A percentile compares a stretch with the other conserved stretches of the same genome.
Evolutionary conservation across 2,797 vertebrate species (phyloP).

Genomic region (Chaenodraco wilsoni): DNA sequence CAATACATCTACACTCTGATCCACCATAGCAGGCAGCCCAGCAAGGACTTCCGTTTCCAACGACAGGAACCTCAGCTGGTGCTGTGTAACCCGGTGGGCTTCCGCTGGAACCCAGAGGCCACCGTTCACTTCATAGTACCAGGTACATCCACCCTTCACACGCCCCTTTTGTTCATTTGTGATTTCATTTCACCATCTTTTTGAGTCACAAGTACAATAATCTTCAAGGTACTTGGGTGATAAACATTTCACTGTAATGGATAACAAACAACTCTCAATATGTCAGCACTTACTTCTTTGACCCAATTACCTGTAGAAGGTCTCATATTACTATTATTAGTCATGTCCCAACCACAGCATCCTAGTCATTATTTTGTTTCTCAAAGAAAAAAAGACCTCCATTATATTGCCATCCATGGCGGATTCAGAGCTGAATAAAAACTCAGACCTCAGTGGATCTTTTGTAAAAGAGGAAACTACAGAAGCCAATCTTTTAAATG

Average conservation of each 20-base stretch:
- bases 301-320: background rate
- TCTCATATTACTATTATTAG: background rate
- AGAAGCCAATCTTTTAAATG: background rate
- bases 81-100: slow-evolving; percentile 90
- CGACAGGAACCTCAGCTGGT: slow-evolving; percentile 30
- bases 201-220: background rate
- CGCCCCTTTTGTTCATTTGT: background rate
- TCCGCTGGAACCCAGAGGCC: slow-evolving; percentile 89
- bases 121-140: slow-evolving; percentile 93
- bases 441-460: background rate
- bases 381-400: background rate
- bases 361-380: background rate
- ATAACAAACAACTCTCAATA: background rate
- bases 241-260: background rate
- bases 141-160: slow-evolving; percentile 74
- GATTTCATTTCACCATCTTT: background rate
- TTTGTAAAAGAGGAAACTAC: background rate
- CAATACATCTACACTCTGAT: slow-evolving; percentile 86
- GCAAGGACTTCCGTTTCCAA: background rate
- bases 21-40: background rate
- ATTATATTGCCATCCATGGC: background rate
- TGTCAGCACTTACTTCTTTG: background rate
- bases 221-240: background rate
- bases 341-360: background rate
- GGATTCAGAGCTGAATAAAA: background rate